Evolutionary conservation across 2,113 vertebrate genomes (phyloP).

Genomic region (Illadopsis cleaveri): DNA sequence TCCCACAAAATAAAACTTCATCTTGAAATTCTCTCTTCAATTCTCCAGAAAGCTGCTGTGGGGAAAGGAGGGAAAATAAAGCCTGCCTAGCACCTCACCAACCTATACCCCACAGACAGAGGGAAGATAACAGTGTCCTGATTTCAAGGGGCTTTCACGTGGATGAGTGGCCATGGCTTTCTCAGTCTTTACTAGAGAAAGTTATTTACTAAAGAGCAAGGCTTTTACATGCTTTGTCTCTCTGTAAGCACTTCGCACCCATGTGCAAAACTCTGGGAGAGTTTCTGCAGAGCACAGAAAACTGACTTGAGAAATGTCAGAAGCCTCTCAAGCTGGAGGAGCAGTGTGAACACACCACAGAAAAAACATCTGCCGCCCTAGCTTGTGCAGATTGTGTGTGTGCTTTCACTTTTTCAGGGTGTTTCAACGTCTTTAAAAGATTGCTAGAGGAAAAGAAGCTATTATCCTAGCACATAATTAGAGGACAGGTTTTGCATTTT

Average conservation of each 20-base stretch:
- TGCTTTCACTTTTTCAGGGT: background rate
- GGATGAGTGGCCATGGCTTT: background rate
- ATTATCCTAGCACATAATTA: background rate
- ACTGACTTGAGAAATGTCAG: background rate
- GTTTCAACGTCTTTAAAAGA: background rate
- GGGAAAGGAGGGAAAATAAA: background rate
- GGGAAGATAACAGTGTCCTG: background rate
- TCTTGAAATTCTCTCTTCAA: background rate
- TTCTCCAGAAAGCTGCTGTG: background rate
- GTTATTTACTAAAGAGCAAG: background rate
- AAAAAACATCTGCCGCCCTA: fast-evolving
- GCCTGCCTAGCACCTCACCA: background rate
- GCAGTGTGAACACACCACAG: fast-evolving
- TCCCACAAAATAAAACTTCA: background rate
- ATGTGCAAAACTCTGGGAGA: background rate
- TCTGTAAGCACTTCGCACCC: background rate
- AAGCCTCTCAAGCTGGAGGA: background rate
- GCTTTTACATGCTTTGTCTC: background rate
- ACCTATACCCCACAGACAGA: background rate
- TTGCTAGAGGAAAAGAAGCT: background rate
- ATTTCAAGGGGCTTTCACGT: background rate
- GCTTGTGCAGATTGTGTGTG: background rate
- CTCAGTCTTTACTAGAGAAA: background rate
- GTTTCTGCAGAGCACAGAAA: too few relatives aligned
- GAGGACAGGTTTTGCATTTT: background rate